Percentiles rank a stretch among this genome's conserved stretches.
phyloP scores from a whole-genome alignment of 2,113 vertebrate genomes.

The Sterna hirundo region DNA sequence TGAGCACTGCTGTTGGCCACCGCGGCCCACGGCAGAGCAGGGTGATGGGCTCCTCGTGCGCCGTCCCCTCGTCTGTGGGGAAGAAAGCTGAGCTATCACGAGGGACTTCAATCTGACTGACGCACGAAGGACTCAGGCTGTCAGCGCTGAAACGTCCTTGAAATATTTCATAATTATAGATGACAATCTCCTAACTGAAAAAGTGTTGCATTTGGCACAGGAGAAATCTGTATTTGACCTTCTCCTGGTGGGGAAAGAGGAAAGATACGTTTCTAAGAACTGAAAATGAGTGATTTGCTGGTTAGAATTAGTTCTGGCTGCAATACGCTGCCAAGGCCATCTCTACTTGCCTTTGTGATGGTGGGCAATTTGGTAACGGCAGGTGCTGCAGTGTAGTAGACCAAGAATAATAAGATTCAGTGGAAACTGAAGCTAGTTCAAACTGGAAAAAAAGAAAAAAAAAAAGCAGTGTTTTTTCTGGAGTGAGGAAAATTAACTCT shows the following conservation, averaged over 20 bases:
- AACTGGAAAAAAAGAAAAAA: background rate
- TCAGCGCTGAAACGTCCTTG: background rate
- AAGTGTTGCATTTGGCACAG: background rate
- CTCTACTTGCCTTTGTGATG: background rate
- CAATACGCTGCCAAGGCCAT: background rate
- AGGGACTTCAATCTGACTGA: background rate
- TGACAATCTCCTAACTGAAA: background rate
- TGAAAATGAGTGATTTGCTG: background rate
- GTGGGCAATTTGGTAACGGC: background rate
- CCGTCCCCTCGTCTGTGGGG: background rate
- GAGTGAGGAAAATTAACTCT: background rate
- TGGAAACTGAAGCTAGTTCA: background rate
- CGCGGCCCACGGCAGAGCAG: fast-evolving
- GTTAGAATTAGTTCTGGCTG: background rate
- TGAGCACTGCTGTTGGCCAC: background rate
- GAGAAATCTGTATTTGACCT: background rate
- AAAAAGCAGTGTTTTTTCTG: background rate
- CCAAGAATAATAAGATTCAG: background rate
- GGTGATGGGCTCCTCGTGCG: background rate
- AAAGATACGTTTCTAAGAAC: background rate
- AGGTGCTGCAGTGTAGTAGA: background rate
- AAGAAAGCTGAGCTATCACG: background rate
- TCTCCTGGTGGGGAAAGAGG: background rate
- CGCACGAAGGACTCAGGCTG: background rate
- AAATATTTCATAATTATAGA: background rate